Conservation (phyloP, 2,797 vertebrate species). For the Neosilurus mollespiculum region DNA sequence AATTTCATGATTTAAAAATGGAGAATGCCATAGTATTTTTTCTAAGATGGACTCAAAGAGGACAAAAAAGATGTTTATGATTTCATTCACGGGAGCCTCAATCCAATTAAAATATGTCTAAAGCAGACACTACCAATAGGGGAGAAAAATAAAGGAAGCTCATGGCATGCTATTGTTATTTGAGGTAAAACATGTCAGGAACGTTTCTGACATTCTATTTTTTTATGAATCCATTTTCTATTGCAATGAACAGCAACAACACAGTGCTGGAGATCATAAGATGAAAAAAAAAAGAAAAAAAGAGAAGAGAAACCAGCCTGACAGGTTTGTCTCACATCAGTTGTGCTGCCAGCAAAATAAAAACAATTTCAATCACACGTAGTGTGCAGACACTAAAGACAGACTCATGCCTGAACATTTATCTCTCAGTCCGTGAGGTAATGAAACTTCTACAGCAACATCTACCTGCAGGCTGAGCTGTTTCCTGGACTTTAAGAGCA, state of each 20-base stretch:
- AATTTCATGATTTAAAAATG: too few relatives aligned
- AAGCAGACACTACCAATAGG: not conserved
- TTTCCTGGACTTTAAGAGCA: not conserved
- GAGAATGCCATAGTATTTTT: too few relatives aligned
- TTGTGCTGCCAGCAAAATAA: conserved; percentile 28
- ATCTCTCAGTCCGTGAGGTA: not conserved
- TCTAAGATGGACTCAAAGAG: not conserved
- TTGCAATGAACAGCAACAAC: not conserved
- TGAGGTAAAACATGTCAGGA: not conserved
- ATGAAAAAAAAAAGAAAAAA: not conserved
- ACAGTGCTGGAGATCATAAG: not conserved
- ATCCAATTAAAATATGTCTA: not conserved
- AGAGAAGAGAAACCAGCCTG: conserved; percentile 33
- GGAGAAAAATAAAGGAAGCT: not conserved
- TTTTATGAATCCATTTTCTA: not conserved
- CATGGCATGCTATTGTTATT: not conserved
- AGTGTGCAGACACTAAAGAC: conserved; percentile 12
- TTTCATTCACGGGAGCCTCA: not conserved
- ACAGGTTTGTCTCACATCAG: conserved; percentile 21
- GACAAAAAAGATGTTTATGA: not conserved
- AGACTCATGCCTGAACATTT: not conserved
- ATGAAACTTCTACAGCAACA: conserved; percentile 12
- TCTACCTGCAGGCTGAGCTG: not conserved
- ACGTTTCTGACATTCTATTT: not conserved
- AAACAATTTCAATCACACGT: conserved; percentile 26